Conservation (phyloP, 2,888 invertebrate species). For the Parnassius apollo region DNA sequence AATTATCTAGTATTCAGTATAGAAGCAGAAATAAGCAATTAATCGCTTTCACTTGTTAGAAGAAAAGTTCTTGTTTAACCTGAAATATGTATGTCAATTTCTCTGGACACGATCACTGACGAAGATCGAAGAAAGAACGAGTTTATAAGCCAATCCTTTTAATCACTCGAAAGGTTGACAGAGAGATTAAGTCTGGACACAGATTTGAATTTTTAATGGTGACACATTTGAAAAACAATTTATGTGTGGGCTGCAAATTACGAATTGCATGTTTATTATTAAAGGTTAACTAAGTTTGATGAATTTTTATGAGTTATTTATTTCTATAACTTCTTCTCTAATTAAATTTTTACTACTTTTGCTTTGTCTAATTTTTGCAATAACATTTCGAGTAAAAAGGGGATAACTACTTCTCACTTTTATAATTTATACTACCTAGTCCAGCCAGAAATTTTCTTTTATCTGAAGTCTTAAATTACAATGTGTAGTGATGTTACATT, state of each 20-base stretch:
- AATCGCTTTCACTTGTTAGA: constrained; percentile 35
- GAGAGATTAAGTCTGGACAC: neutral
- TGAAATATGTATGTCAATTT: constrained; percentile 33
- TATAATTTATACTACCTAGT: too few species aligned
- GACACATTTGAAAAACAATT: neutral
- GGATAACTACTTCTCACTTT: too few species aligned
- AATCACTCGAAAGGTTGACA: constrained; percentile 5
- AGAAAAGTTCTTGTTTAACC: constrained; percentile 33
- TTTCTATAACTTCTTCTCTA: constrained; percentile 1
- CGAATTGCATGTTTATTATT: neutral
- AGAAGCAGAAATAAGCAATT: constrained; percentile 24
- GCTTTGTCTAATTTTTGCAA: too few species aligned
- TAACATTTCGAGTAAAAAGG: too few species aligned
- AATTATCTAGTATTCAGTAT: neutral
- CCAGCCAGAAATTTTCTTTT: too few species aligned
- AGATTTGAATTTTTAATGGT: neutral
- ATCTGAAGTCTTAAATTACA: too few species aligned
- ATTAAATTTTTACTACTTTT: neutral
- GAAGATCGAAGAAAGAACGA: constrained; percentile 20
- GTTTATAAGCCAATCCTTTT: constrained; percentile 22
- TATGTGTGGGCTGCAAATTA: neutral
- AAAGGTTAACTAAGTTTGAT: neutral
- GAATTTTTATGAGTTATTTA: neutral
- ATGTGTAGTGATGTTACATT: too few species aligned
- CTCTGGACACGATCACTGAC: constrained; percentile 26